Evolutionary conservation across 2,888 invertebrate species (phyloP).

Genomic region (Halocaridina rubra): DNA sequence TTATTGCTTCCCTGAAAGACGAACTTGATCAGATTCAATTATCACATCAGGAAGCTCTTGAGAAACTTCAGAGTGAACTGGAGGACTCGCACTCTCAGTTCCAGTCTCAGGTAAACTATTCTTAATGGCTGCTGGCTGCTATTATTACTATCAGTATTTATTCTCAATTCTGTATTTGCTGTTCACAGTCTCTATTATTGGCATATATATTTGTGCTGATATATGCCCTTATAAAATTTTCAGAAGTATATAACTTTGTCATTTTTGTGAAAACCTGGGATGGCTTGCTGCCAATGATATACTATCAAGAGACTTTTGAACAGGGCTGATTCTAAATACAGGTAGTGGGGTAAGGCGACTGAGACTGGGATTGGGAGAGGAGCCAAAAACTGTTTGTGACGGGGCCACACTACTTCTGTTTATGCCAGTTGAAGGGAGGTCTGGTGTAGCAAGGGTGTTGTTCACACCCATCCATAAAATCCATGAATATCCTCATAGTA

Average conservation of each 20-base stretch:
- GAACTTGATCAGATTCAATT: conserved; percentile 18
- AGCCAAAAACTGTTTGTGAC: conserved; percentile 10
- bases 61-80: conserved; percentile 18
- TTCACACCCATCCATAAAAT: conserved; percentile 7
- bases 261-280: not conserved
- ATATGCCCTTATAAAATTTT: not conserved
- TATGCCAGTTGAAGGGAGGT: conserved; percentile 37
- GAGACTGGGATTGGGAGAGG: conserved; percentile 39
- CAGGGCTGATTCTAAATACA: conserved; percentile 44
- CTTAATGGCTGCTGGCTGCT: not conserved
- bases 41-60: conserved; percentile 16
- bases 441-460: conserved; percentile 29
- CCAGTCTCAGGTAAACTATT: not conserved
- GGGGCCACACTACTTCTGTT: not conserved
- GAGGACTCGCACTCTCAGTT: not conserved
- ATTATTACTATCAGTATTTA: not conserved
- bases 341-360: conserved; percentile 45
- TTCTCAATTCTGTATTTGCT: not conserved
- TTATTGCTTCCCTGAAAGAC: conserved; percentile 47
- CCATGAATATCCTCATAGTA: not conserved
- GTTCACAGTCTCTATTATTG: too few species aligned
- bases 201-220: conserved; percentile 1
- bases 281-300: not conserved
- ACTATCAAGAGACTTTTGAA: conserved; percentile 21
- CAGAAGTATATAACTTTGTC: not conserved